Conservation (phyloP, 37 sponge, comb jelly and placozoan genomes). For the Ephydatia muelleri region DNA sequence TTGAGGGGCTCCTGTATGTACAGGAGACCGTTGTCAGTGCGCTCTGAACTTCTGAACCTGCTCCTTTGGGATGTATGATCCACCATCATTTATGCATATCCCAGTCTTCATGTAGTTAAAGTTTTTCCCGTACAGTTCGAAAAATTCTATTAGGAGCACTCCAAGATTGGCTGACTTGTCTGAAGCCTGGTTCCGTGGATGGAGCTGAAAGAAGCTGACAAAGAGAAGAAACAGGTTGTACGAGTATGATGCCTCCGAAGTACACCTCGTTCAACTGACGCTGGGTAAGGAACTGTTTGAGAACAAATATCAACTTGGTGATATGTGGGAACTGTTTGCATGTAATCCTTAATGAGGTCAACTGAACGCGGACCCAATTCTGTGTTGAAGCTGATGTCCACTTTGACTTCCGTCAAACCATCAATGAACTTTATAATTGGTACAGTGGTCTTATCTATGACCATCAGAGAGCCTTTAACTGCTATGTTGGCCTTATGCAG, state of each 20-base stretch:
- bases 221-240: conserved; percentile 91
- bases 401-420: conserved; percentile 73
- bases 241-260: conserved; percentile 92
- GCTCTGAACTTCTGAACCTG: conserved; percentile 6
- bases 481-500: conserved; percentile 63
- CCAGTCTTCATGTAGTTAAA: conserved; percentile 92
- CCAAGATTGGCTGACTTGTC: conserved; percentile 84
- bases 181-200: conserved; percentile 60
- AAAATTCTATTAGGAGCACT: conserved; percentile 95
- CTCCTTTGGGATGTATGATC: conserved; percentile 88
- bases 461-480: conserved; percentile 61
- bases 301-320: conserved; percentile 77
- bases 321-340: conserved; percentile 77
- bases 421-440: conserved; percentile 94
- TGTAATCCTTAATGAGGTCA: conserved; percentile 52
- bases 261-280: conserved; percentile 93
- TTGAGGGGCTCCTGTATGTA: conserved; percentile 55
- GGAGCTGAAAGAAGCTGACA: conserved; percentile 91
- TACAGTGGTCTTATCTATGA: conserved; percentile 88
- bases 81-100: conserved; percentile 77
- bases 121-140: conserved; percentile 91
- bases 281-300: conserved; percentile 95
- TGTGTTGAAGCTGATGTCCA: conserved; percentile 95
- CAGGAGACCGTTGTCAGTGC: conserved; percentile 33
- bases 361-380: conserved; percentile 71